Percentiles rank a stretch among this genome's conserved stretches.
These are phyloP conservation scores for Pomatostomus ruficeps DNA, from an alignment of 2,113 vertebrate species.

Conservation along the genomic window DNA sequence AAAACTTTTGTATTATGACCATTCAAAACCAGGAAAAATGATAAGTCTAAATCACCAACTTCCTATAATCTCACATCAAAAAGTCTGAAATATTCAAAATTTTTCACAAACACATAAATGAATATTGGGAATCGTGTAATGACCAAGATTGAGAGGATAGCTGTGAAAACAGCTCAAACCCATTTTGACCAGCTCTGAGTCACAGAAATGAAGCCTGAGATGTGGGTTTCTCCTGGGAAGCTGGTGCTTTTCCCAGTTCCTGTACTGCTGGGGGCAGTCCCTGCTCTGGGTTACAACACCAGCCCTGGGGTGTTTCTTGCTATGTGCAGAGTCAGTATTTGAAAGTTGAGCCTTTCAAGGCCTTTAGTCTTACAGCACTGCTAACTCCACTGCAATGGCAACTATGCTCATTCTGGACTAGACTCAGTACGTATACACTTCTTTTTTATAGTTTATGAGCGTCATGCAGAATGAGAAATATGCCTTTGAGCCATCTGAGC, in stretches of 20 bases:
- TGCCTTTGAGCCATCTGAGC: background rate
- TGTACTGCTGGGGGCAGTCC: accelerated
- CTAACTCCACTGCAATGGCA: background rate
- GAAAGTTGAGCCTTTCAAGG: background rate
- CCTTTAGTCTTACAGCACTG: background rate
- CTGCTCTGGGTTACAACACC: background rate
- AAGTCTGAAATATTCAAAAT: background rate
- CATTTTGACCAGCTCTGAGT: background rate
- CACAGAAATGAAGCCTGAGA: background rate
- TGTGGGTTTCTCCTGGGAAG: background rate
- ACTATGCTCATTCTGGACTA: no score
- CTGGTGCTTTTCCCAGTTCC: background rate
- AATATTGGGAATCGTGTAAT: background rate
- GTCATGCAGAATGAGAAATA: background rate
- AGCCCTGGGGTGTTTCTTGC: background rate
- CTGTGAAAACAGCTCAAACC: background rate
- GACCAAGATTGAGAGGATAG: background rate
- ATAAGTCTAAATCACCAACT: background rate
- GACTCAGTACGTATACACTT: background rate
- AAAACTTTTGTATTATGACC: background rate
- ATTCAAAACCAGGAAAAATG: background rate
- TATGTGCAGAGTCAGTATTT: background rate
- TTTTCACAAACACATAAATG: background rate
- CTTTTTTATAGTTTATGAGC: background rate
- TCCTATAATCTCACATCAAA: background rate